phyloP scores from a whole-genome alignment of 1,140 invertebrate genomes.

The Polypedilum vanderplanki region DNA sequence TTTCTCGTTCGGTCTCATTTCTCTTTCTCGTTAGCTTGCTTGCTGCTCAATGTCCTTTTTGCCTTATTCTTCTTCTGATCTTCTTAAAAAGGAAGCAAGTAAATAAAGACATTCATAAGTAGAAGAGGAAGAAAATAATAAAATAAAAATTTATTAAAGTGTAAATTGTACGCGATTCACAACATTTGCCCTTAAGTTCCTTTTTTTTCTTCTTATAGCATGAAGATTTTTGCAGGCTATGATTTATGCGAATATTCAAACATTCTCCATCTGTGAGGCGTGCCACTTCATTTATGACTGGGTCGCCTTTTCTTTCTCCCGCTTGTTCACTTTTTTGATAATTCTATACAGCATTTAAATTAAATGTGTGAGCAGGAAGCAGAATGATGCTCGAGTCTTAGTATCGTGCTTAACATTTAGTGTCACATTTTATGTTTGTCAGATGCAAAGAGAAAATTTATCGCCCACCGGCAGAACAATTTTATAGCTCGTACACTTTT shows the following conservation, averaged over 20 bases:
- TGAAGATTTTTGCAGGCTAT: not conserved
- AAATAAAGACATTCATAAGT: no score
- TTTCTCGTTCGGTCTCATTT: not conserved
- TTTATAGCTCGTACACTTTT: not conserved
- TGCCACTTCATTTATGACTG: not conserved
- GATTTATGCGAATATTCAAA: not conserved
- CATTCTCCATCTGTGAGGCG: not conserved
- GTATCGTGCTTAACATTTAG: not conserved
- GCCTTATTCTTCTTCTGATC: not conserved
- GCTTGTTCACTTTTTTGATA: not conserved
- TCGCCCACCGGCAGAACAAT: not conserved
- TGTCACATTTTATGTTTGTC: constrained; percentile 17
- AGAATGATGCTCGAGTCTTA: not conserved
- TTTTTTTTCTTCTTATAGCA: not conserved
- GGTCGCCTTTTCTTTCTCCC: no score
- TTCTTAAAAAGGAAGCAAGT: not conserved
- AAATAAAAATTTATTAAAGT: constrained; percentile 8
- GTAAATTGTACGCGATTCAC: not conserved
- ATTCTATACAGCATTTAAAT: constrained; percentile 11
- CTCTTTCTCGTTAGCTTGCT: not conserved
- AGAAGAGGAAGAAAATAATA: not conserved
- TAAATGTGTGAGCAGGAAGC: not conserved
- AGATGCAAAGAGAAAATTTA: not conserved
- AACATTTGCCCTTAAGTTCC: not conserved
- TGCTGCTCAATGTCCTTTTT: not conserved